Base-by-base conservation (phyloP, 2,888 invertebrate species). In the Andrena minutula region DNA sequence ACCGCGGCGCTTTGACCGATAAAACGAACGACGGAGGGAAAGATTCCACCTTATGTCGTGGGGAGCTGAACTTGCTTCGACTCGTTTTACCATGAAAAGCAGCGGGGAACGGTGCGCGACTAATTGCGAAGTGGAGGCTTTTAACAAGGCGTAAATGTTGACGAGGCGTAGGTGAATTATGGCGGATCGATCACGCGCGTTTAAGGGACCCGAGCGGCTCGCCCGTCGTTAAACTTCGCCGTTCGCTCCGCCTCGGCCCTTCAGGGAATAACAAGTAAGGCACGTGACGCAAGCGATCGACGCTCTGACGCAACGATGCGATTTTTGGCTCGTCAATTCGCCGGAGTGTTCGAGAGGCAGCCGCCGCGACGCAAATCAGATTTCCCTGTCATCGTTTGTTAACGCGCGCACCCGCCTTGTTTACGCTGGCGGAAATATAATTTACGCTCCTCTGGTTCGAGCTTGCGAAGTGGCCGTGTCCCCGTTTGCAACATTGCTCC, bases 231-330 rank as follows among this genome's bases (percentile, higher is more conserved):
- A 26, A 35, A n/a, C 20, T 8, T 23, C 32, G 20, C 49, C 4
- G 58, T 10, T 12, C 32, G 53, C 12, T 2, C 2, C 23, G 0
- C 26, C n/a, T 1, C 16, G 10, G 28, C 49, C n/a, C 41, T 61
- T 26, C 26, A 5, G 23, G 23, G 23, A 28, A 49, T 20, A 63
- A 28, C 28, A 23, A 64, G 58, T 8, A 32, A 32, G 53, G 30
- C 35, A 41, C n/a, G 70, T 60, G 66, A 77, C 74, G 60, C 51
- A 51, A 71, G 5, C 35, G 49, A 51, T 28, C 65, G 28, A 77
- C 58, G 49, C 70, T 30, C 49, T 73, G 79, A 61, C 70, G 79
- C 35, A 60, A 58, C n/a, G 65, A 66, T 53, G 79, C 79, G 71
- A 79, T 71, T 79, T 79, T 71, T 53, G 60, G 71, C 47, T 71